Base-by-base conservation (phyloP, 2,797 vertebrate genomes). In the Syngnathus rostellatus region DNA sequence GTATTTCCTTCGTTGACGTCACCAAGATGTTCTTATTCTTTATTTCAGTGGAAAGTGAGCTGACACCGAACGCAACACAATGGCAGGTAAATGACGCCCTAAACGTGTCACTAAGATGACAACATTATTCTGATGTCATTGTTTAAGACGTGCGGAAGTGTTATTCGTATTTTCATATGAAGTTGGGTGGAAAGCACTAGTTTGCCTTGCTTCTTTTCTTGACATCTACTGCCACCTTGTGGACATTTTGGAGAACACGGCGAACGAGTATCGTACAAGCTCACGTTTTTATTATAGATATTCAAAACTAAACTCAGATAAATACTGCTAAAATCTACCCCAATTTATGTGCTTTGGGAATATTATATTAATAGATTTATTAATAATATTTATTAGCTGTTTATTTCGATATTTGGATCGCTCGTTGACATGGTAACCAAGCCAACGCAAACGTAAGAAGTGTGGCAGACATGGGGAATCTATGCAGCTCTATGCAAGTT, bases 21-120 rank as follows among this genome's bases (percentile, higher is more conserved):
- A 62, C 8, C 37, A 61, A 62, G 21, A 51, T 76, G 0, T 74
- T 14, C 75, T 45, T 19, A 21, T 16, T 68, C 72, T 72, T 83
- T 57, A 81, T 74, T 83, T 69, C 5, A 85, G 84, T 67, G 81
- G 66, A 83, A 89, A 67, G 63, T 81, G 70, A 73, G 70, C 70
- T 65, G 53, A 74, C 72, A 68, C 68, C 68, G 73, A 78, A 83
- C 64, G 23, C 68, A 75, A 68, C 80, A 87, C 51, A 81, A 93
- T 93, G 92, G 88, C 90, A 92, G 92, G 92, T 92, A 89, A 86
- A 70, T 71, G 43, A 68, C 16, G 60, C 19, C 39, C n/a, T 7
- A 21, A 61, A 11, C 10, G 57, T 16, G 4, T 37, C 19, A 9
- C 50, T 53, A 23, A 17, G 43, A 1, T 53, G 14, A 51, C 21